A percentile compares a stretch with the other conserved stretches of the same genome.
phyloP scores from a whole-genome alignment of 2,113 vertebrate genomes.

The Macquaria ambigua region DNA sequence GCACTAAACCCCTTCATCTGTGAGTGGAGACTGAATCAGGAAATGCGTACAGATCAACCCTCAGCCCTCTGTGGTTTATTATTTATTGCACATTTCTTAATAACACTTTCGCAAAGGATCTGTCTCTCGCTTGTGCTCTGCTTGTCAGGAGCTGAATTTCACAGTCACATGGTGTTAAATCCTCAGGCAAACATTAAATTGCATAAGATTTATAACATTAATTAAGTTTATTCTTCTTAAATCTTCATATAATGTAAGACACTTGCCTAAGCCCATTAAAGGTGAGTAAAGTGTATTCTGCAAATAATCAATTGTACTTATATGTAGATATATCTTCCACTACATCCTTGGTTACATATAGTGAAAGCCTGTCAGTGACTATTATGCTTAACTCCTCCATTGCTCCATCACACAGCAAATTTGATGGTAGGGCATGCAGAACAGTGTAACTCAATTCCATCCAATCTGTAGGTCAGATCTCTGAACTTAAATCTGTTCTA shows the following conservation, averaged over 20 bases:
- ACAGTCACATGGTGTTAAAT: not conserved
- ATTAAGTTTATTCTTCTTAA: not conserved
- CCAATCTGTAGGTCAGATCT: constrained; percentile 53
- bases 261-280: not conserved
- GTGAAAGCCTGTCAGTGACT: constrained; percentile 43
- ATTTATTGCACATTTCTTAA: constrained; percentile 67
- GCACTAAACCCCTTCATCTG: constrained; percentile 51
- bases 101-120: constrained; percentile 35
- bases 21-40: constrained; percentile 50
- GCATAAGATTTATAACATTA: not conserved
- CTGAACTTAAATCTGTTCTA: constrained; percentile 49
- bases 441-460: constrained; percentile 32
- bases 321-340: constrained; percentile 4
- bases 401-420: constrained; percentile 31
- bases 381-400: constrained; percentile 31
- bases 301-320: not conserved
- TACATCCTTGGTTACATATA: constrained; percentile 16
- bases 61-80: constrained; percentile 46
- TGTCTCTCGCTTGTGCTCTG: constrained; percentile 8
- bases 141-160: constrained; percentile 34
- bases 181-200: constrained; percentile 11
- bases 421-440: constrained; percentile 39
- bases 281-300: not conserved
- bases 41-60: constrained; percentile 56
- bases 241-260: not conserved